phyloP scores from a whole-genome alignment of 2,888 invertebrate species.

The Eristalis intricaria region DNA sequence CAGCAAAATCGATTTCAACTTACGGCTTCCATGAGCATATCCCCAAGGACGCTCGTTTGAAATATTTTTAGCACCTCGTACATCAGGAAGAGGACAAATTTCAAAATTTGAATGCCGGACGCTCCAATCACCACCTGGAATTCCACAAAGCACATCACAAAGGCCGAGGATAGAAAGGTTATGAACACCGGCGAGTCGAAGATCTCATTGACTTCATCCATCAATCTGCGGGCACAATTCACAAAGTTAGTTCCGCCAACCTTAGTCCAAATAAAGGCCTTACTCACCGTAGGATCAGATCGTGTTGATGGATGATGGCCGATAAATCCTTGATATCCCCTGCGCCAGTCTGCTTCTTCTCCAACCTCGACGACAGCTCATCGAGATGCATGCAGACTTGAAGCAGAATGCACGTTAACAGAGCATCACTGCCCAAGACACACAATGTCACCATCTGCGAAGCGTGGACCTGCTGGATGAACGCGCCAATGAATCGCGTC shows the following conservation, averaged over 20 bases:
- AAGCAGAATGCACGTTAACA: neutral
- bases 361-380: neutral
- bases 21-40: conserved; percentile 38
- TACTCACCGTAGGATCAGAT: conserved; percentile 24
- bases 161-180: conserved; percentile 16
- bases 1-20: neutral
- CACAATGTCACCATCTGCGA: neutral
- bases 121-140: conserved; percentile 38
- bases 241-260: neutral
- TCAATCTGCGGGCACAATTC: conserved; percentile 1
- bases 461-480: neutral
- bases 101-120: neutral
- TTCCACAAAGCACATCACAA: conserved; percentile 27
- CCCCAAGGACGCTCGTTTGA: conserved; percentile 21
- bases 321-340: conserved; percentile 29
- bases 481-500: neutral
- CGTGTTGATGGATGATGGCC: conserved; percentile 7
- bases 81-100: conserved; percentile 8
- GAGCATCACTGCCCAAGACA: conserved; percentile 2
- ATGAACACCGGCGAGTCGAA: conserved; percentile 19
- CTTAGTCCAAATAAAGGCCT: neutral
- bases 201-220: conserved; percentile 30
- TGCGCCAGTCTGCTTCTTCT: too few species aligned
- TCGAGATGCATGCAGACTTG: conserved; percentile 7
- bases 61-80: conserved; percentile 37